Conservation (phyloP, 1,140 invertebrate species). For the Pseudomyrmex sp. region DNA sequence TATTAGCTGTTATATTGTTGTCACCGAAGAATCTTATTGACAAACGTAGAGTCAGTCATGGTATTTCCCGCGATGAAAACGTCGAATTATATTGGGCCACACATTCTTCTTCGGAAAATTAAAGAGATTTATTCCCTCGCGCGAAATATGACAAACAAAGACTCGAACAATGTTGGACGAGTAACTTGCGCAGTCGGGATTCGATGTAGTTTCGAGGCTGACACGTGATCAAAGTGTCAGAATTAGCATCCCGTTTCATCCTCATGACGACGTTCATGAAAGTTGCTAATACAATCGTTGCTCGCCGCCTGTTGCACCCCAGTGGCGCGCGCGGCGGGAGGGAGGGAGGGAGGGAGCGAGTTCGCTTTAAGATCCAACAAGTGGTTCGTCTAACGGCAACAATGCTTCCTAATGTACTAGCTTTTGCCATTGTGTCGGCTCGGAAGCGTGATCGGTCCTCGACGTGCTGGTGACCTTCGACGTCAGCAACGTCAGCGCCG, state of each 20-base stretch:
- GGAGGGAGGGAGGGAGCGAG: not conserved
- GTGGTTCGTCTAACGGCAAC: conserved; percentile 76
- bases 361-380: conserved; percentile 75
- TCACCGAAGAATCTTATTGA: not conserved
- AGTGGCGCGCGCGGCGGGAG: not conserved
- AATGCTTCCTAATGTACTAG: conserved; percentile 69
- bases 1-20: no score
- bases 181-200: not conserved
- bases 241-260: conserved; percentile 54
- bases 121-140: conserved; percentile 10
- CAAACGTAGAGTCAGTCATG: conserved; percentile 1
- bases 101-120: not conserved
- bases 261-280: conserved; percentile 50
- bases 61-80: not conserved
- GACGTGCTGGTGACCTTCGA: conserved; percentile 56
- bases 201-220: conserved; percentile 36
- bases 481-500: conserved; percentile 20
- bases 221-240: conserved; percentile 28
- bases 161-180: conserved; percentile 17
- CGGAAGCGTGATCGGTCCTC: conserved; percentile 46
- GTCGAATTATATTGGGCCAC: not conserved
- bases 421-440: conserved; percentile 42
- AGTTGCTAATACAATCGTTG: conserved; percentile 68
- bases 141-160: conserved; percentile 26
- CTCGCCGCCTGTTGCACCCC: conserved; percentile 66